These are phyloP conservation scores for Sarcophaga caerulescens DNA, from an alignment of 2,888 invertebrate genomes.

Conservation along the genomic window DNA sequence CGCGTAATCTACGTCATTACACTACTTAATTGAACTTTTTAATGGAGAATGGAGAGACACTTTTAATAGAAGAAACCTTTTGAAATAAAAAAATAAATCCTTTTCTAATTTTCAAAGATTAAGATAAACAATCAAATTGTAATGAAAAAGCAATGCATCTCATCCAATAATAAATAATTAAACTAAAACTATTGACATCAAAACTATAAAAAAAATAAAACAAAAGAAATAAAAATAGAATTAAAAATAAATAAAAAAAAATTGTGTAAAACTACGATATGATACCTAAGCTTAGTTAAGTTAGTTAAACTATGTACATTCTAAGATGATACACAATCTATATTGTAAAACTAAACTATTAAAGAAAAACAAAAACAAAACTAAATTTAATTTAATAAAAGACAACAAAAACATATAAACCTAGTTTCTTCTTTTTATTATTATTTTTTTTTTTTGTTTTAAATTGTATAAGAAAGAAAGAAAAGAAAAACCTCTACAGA, in stretches of 20 bases:
- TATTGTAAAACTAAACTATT: constrained; percentile 30
- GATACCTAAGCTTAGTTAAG: constrained; percentile 64
- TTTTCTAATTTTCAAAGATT: not conserved
- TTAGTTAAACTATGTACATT: constrained; percentile 57
- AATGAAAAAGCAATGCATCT: constrained; percentile 70
- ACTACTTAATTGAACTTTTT: too few relatives aligned
- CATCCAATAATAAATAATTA: constrained; percentile 45
- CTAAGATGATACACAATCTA: constrained; percentile 39
- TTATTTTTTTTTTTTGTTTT: too few relatives aligned
- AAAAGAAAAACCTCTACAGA: not conserved
- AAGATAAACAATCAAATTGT: constrained; percentile 48
- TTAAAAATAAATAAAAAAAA: constrained; percentile 33
- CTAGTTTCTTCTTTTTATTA: constrained; percentile 21
- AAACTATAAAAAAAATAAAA: constrained; percentile 2
- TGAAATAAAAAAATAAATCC: not conserved
- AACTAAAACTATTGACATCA: constrained; percentile 12
- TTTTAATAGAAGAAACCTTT: not conserved
- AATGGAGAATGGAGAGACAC: not conserved
- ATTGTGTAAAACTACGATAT: constrained; percentile 61
- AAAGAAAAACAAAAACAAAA: not conserved
- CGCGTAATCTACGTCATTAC: too few relatives aligned
- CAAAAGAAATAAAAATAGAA: constrained; percentile 10
- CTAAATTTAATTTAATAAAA: not conserved
- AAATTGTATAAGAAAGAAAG: not conserved
- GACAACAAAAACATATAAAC: constrained; percentile 24